Percentiles rank a stretch among this genome's conserved stretches.
phyloP scores from a whole-genome alignment of 2,888 invertebrate species.

The Hanleya hanleyi region DNA sequence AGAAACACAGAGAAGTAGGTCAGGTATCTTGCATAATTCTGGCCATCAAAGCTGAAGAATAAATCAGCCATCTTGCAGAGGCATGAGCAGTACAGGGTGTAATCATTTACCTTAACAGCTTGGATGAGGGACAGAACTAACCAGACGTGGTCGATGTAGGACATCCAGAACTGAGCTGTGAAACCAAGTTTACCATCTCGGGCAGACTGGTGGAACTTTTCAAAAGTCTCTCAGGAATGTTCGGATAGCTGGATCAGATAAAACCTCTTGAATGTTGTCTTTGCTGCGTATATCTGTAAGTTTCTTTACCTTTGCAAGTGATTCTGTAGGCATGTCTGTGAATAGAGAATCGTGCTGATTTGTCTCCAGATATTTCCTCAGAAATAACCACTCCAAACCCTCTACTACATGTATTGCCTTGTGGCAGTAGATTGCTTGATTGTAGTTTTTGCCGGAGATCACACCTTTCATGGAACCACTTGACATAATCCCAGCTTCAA shows the following conservation, averaged over 20 bases:
- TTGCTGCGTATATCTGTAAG: neutral
- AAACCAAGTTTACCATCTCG: constrained; percentile 17
- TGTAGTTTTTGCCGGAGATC: constrained; percentile 38
- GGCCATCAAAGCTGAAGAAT: constrained; percentile 34
- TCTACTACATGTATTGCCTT: constrained; percentile 34
- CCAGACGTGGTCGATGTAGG: constrained; percentile 26
- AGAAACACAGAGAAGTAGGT: constrained; percentile 29
- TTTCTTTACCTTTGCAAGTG: neutral
- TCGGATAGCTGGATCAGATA: constrained; percentile 6
- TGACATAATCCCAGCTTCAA: constrained; percentile 26
- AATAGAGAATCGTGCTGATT: neutral
- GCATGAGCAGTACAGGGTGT: constrained; percentile 15
- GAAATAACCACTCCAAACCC: constrained; percentile 33
- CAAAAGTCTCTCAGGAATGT: constrained; percentile 7
- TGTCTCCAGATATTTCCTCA: constrained; percentile 10
- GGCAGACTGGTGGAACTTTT: constrained; percentile 5
- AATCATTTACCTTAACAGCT: constrained; percentile 25
- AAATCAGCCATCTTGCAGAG: constrained; percentile 13
- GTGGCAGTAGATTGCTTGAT: constrained; percentile 38
- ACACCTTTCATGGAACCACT: constrained; percentile 37
- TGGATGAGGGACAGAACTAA: constrained; percentile 12
- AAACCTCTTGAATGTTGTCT: constrained; percentile 5
- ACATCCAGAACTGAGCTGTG: constrained; percentile 25
- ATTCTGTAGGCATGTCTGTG: neutral
- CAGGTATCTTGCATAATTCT: constrained; percentile 31